phyloP scores from a whole-genome alignment of 2,797 vertebrate genomes.

The Chromobotia macracanthus region DNA sequence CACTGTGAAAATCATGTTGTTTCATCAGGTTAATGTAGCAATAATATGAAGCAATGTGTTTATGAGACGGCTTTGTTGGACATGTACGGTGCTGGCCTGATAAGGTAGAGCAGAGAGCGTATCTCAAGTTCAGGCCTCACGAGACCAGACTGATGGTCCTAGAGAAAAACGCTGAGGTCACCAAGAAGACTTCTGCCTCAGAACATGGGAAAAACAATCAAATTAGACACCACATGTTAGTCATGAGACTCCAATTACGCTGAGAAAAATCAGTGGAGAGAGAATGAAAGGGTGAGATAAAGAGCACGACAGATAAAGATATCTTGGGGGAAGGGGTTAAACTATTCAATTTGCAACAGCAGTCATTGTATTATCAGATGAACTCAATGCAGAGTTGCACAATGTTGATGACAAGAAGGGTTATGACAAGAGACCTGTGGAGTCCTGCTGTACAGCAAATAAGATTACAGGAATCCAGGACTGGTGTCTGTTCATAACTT shows the following conservation, averaged over 20 bases:
- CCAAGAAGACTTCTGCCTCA: conserved; percentile 72
- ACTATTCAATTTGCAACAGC: conserved; percentile 55
- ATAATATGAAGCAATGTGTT: background rate
- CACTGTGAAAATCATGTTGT: background rate
- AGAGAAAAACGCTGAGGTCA: conserved; percentile 79
- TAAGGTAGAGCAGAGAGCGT: conserved; percentile 66
- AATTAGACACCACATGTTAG: conserved; percentile 81
- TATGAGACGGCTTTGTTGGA: background rate
- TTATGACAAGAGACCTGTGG: conserved; percentile 39
- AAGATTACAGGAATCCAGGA: conserved; percentile 50
- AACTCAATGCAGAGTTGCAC: conserved; percentile 73
- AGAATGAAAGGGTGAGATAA: conserved; percentile 15
- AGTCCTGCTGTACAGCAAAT: conserved; percentile 35
- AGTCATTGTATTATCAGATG: conserved; percentile 74
- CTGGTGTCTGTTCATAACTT: conserved; percentile 51
- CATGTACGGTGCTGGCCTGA: conserved; percentile 44
- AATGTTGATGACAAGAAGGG: conserved; percentile 64
- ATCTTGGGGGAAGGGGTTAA: conserved; percentile 46
- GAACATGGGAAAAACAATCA: conserved; percentile 79
- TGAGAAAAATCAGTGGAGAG: conserved; percentile 57
- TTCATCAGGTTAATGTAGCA: conserved; percentile 25
- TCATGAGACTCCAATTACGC: conserved; percentile 79
- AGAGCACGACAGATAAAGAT: conserved; percentile 34
- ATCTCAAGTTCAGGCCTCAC: conserved; percentile 75
- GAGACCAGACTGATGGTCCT: conserved; percentile 63